A percentile compares a stretch with the other conserved stretches of the same genome.
Conservation (phyloP, 2,888 invertebrate species). For the Epinotia nisella region DNA sequence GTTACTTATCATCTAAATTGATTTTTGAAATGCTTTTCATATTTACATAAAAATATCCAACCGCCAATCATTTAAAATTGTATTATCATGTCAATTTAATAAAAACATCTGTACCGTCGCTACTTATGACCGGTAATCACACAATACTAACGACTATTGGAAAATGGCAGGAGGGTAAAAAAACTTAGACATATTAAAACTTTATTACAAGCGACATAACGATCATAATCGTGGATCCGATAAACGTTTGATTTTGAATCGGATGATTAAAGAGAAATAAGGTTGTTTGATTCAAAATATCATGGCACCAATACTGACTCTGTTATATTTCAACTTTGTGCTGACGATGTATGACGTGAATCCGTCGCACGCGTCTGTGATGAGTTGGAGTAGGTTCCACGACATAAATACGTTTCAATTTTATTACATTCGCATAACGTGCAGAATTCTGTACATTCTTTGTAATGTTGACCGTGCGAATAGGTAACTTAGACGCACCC, state of each 20-base stretch:
- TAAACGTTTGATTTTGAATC: neutral
- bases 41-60: neutral
- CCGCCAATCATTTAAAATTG: neutral
- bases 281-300: neutral
- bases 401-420: neutral
- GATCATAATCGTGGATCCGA: constrained; percentile 7
- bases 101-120: neutral
- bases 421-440: neutral
- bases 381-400: neutral
- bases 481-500: neutral
- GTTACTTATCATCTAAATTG: neutral
- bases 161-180: constrained; percentile 4
- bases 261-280: neutral
- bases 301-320: neutral
- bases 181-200: neutral
- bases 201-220: neutral
- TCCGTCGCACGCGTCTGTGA: neutral
- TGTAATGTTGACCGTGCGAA: neutral
- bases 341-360: neutral
- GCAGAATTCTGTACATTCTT: neutral
- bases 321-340: constrained; percentile 1
- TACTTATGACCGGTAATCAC: neutral
- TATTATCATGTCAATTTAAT: neutral
- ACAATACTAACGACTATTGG: neutral
- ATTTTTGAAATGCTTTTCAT: neutral